Conservation (phyloP, 2,888 invertebrate genomes). For the Fragum fragum region DNA sequence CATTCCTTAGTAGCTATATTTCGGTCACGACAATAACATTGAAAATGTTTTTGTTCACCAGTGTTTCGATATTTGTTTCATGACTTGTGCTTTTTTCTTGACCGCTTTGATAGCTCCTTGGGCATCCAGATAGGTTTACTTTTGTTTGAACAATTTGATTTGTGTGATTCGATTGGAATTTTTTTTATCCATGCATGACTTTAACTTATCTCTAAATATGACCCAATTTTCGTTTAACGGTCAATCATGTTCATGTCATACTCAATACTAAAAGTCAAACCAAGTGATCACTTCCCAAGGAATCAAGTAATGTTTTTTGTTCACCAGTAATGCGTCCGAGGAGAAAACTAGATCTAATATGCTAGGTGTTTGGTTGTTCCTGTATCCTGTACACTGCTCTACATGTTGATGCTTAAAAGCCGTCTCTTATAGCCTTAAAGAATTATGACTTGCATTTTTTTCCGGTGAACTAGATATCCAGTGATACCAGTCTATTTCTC, state of each 20-base stretch:
- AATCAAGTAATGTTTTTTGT: neutral
- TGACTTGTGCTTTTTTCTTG: conserved; percentile 23
- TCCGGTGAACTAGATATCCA: neutral
- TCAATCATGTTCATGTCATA: neutral
- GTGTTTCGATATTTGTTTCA: conserved; percentile 10
- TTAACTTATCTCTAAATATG: neutral
- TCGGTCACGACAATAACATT: neutral
- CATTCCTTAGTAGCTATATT: conserved; percentile 25
- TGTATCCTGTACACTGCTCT: neutral
- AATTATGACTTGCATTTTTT: conserved; percentile 1
- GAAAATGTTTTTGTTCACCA: neutral
- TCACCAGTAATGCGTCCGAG: neutral
- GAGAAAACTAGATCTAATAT: conserved; percentile 1
- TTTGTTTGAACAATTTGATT: neutral
- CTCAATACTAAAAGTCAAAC: neutral
- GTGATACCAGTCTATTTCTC: conserved; percentile 16
- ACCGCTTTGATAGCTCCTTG: conserved; percentile 5
- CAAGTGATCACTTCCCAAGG: conserved; percentile 13
- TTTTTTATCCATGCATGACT: neutral
- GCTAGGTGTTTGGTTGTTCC: neutral
- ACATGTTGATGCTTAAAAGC: neutral
- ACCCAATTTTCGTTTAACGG: neutral
- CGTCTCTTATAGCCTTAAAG: conserved; percentile 5
- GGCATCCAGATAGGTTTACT: conserved; percentile 28
- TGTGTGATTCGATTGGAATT: neutral